Percentiles rank a stretch among this genome's conserved stretches.
phyloP scores from a whole-genome alignment of 2,888 invertebrate genomes.

The Stenotaenia linearis region DNA sequence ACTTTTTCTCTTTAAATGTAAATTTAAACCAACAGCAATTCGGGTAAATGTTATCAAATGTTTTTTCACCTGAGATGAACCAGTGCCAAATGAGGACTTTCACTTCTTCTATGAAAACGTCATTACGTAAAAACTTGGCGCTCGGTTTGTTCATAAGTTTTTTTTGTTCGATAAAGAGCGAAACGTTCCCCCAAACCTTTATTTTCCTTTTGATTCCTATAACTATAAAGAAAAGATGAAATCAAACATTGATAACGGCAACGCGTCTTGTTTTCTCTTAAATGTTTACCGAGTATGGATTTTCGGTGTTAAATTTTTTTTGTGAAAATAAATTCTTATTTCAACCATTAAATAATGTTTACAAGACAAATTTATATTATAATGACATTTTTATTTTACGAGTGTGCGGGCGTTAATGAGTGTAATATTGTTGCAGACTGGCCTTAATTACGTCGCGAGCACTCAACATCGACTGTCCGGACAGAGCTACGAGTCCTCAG shows the following conservation, averaged over 20 bases:
- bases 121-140: slow-evolving; percentile 2
- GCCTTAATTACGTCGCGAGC: slow-evolving; percentile 33
- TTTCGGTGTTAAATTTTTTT: not conserved
- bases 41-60: not conserved
- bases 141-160: not conserved
- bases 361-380: too few species aligned
- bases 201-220: not conserved
- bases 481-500: slow-evolving; percentile 48
- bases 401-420: too few species aligned
- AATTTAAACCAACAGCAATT: not conserved
- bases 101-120: not conserved
- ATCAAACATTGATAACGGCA: not conserved
- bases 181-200: not conserved
- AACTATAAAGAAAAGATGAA: not conserved
- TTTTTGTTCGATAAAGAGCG: not conserved
- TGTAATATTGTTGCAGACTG: slow-evolving; percentile 31
- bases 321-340: too few species aligned
- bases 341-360: too few species aligned
- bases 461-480: slow-evolving; percentile 45
- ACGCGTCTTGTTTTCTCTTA: not conserved
- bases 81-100: slow-evolving; percentile 16
- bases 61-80: not conserved
- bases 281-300: too few species aligned
- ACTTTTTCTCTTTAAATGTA: not conserved
- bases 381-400: too few species aligned